Base-by-base conservation (phyloP, 2,797 vertebrate genomes). In the Pelochelys cantorii region DNA sequence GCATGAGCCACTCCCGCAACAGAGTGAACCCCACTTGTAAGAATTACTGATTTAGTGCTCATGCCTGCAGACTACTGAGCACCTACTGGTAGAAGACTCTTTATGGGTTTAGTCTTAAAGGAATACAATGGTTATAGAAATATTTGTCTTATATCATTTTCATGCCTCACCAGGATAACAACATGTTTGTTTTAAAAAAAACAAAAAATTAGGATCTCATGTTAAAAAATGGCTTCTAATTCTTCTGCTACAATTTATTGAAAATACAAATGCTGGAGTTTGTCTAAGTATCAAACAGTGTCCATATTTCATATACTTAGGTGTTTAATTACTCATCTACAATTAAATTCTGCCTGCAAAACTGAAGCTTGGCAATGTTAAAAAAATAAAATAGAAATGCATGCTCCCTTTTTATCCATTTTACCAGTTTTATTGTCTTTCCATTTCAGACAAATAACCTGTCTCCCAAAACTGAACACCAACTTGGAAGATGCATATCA, bases 331-430 rank as follows among this genome's bases (percentile, higher is more conserved):
- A 20, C 34, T 86, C 29, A 14, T 57, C 59, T 22, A 56, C 8
- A 87, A 79, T 53, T 85, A 83, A 91, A 90, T 79, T 84, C 2
- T 56, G 4, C 68, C 86, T 62, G 48, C 80, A 90, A 84, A 90
- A 13, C 3, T 86, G 37, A 27, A 90, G 29, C 20, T 15, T 89
- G 17, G 12, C 91, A 27, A 78, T 1, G 0, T 77, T 53, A 6
- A 1, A 55, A 42, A 22, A 90, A 79, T 12, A 84, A 13, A 48
- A 27, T 7, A 86, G 48, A 92, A 91, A 54, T 9, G 84, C 82
- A 95, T 79, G 52, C 37, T 54, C 68, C 10, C 0, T 55, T 83
- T 82, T 80, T 68, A 53, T 34, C 22, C 57, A 84, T 23, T n/a
- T 53, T 79, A 18, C 54, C 31, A 53, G 52, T 31, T 79, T 79